Base-by-base conservation (phyloP, 2,113 vertebrate species). In the Brienomyrus brachyistius region DNA sequence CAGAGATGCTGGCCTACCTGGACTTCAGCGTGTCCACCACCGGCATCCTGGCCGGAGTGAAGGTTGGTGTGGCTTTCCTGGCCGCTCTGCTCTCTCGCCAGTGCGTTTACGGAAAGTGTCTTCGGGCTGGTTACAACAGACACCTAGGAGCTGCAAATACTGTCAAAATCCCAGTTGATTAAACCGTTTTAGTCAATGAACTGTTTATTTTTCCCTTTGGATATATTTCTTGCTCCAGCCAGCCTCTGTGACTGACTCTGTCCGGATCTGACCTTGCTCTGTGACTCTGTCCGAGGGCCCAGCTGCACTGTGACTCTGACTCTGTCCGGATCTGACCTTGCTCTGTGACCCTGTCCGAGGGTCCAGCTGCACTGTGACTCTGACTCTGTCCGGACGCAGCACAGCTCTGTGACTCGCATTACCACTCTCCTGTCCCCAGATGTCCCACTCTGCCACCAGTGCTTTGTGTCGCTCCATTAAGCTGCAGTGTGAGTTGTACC, bases 11-110 rank as follows among this genome's bases (percentile, higher is more conserved):
- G 2, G 98, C 98, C 0, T 99, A 98, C 93, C 94, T 99, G 95
- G 98, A 99, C 96, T 99, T 99, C 95, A 99, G 98, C 2, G 98
- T 99, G 90, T 99, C 98, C 23, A 99, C 98, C 17, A 99, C 98
- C 2, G 98, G 98, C 59, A 98, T 99, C 93, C 94, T 99, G 77
- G 98, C 98, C 1, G 98, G 98, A 74, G 98, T 99, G 91, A 99
- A 99, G 97, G 98, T 99, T 95, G 9, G 47, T n/a, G 27, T 31
- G 27, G 10, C 62, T 27, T 5, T 0, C 62, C 62, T 11, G 59
- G 8, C n/a, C 3, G 62, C n/a, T 66, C 62, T 11, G 62, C 23
- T 66, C 23, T 66, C n/a, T 27, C 59, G 11, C 74, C 74, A 43
- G 74, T 40, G 74, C 74, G 7, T 10, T 10, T 66, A 27, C 27